Base-by-base conservation (phyloP, 2,888 invertebrate genomes). In the Volucella bombylans region DNA sequence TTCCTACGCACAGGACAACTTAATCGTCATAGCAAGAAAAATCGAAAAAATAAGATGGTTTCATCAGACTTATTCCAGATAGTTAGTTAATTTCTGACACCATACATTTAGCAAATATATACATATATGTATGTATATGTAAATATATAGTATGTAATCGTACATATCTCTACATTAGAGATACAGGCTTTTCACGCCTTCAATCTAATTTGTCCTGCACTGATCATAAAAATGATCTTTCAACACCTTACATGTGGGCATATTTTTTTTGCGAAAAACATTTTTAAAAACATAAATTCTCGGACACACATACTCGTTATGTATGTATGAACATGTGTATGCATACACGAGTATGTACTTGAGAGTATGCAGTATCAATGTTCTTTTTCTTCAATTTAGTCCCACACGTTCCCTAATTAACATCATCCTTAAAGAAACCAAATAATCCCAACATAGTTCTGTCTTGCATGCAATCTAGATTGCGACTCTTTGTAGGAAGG, bases 171-270 rank as follows among this genome's bases (percentile, higher is more conserved):
- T 49, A 14, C 15, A 9, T 0, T 49, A 14, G 12, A 14, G 8
- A 15, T 41, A 4, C 23, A n/a, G 14, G 12, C 61, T 43, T n/a
- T 45, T 43, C 18, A 43, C 12, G 43, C 45, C 23, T 23, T 14
- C 45, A 15, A 4, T 18, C 15, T 23, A 11, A 38, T 31, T n/a
- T 59, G 14, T n/a, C 39, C 43, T 61, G 41, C 10, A 59, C 8
- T 50, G 76, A 61, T 68, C 76, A 68, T 68, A 54, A 77, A 77
- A 69, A 47, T 55, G 18, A 69, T 77, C 68, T 62, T 49, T 69
- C 62, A 61, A 47, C 61, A 62, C 64, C 52, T 72, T 23, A 54
- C 54, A 23, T 23, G 41, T 43, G 18, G n/a, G 38, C 23, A 45
- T 45, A 49, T 50, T 31, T 10, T 49, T 10, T 76, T 76, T 73